Evolutionary conservation across 2,888 invertebrate genomes (phyloP), one percentile per base, ranked within the genome.

Genomic region (Drosophila lacicola): DNA sequence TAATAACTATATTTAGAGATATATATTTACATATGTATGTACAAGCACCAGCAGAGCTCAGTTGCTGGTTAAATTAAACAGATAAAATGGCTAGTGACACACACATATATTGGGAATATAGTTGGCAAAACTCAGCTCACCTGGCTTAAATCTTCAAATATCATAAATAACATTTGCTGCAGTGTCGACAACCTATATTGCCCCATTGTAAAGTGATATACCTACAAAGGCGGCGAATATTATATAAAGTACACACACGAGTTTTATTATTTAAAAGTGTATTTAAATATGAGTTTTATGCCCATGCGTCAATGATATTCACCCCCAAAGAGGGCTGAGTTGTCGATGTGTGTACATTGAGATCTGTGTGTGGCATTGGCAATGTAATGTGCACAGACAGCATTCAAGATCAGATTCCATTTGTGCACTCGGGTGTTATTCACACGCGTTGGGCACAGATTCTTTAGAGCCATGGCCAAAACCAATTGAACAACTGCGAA

Each of bases 381-480:
- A 70, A 42, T 74, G 58, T 47, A 41, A 61, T 67, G 50, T 42
- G 51, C 36, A 29, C 4, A 8, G 42, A 36, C 45, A 42, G 37
- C 55, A 57, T 45, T 68, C 72, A 75, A 72, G 76, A 76, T 46
- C 73, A 49, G 65, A 64, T 56, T 9, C 50, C 57, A 61, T 14
- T 51, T 57, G 19, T 25, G 57, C 54, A 60, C 44, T 19, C 51
- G 14, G 34, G 17, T 62, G 64, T 67, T 56, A 70, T 68, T 75
- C 67, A 67, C 64, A 71, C 54, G 36, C 51, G 55, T 36, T 74
- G 64, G 29, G 37, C 62, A 70, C 50, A 70, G 65, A 76, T 76
- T 78, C 78, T 66, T n/a, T 33, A 55, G 49, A 69, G 54, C 68
- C 78, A 78, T 51, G 64, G 74, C 58, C 70, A 71, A 55, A 55